Conservation (phyloP, 2,888 invertebrate species). For the Disparrhopalites patrizii region DNA sequence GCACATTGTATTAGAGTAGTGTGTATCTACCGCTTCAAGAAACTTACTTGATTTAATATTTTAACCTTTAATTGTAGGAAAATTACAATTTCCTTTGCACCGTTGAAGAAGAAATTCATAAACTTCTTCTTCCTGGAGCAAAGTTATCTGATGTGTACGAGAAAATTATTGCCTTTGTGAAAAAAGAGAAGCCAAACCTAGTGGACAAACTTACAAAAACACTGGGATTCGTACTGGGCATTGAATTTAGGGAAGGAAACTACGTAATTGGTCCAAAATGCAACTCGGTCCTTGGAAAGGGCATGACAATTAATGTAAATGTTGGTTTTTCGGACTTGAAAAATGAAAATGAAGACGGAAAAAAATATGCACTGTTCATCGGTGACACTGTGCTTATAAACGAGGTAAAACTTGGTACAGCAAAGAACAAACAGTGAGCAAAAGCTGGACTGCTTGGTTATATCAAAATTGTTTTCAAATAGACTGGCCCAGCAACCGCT, state of each 20-base stretch:
- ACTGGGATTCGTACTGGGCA: constrained; percentile 96
- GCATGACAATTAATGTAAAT: constrained; percentile 95
- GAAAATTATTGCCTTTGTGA: constrained; percentile 71
- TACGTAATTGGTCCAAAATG: constrained; percentile 83
- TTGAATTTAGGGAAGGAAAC: constrained; percentile 95
- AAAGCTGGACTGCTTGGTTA: no score
- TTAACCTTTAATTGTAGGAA: constrained; percentile 34
- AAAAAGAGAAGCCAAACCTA: constrained; percentile 78
- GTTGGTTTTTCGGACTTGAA: constrained; percentile 82
- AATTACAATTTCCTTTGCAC: constrained; percentile 82
- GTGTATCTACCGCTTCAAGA: not conserved
- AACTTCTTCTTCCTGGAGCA: constrained; percentile 72
- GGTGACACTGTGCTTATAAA: constrained; percentile 96
- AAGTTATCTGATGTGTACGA: constrained; percentile 86
- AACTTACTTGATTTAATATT: not conserved
- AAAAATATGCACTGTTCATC: constrained; percentile 88
- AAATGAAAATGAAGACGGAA: constrained; percentile 79
- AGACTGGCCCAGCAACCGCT: constrained; percentile 72
- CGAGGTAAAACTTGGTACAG: constrained; percentile 58
- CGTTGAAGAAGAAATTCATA: constrained; percentile 85
- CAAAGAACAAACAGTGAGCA: not conserved
- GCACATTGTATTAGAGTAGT: not conserved
- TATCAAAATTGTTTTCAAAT: constrained; percentile 24
- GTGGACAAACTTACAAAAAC: constrained; percentile 88
- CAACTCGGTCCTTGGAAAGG: constrained; percentile 71